Conservation (phyloP, 2,113 vertebrate genomes). For the Lepus timidus region DNA sequence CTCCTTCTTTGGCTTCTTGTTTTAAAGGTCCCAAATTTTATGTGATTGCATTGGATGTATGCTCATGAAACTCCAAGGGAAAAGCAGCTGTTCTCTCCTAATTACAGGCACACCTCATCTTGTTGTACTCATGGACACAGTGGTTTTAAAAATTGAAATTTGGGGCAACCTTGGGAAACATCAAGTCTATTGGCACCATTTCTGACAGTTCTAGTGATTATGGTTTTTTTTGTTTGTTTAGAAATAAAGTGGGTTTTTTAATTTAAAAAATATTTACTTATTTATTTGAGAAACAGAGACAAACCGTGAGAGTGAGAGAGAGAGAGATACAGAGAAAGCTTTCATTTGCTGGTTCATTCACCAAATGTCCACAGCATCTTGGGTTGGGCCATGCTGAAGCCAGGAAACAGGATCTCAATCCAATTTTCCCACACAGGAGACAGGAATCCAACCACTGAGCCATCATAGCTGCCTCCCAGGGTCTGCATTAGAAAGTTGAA, state of each 20-base stretch:
- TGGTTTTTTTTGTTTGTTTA: not conserved
- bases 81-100: constrained; percentile 22
- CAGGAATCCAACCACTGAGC: too few relatives aligned
- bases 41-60: not conserved
- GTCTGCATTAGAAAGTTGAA: too few relatives aligned
- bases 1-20: constrained; percentile 43
- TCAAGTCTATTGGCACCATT: not conserved
- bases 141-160: not conserved
- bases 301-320: too few relatives aligned
- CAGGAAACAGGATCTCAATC: too few relatives aligned
- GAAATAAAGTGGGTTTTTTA: not conserved
- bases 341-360: too few relatives aligned
- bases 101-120: not conserved
- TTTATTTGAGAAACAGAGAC: not conserved
- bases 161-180: not conserved
- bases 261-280: not conserved
- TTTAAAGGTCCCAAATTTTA: constrained; percentile 43
- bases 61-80: not conserved
- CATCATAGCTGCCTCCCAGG: too few relatives aligned
- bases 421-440: too few relatives aligned
- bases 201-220: not conserved
- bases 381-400: too few relatives aligned
- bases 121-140: not conserved
- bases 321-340: too few relatives aligned
- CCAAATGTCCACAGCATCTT: too few relatives aligned